Evolutionary conservation across 2,888 invertebrate species (phyloP).

Genomic region (Myathropa florea): DNA sequence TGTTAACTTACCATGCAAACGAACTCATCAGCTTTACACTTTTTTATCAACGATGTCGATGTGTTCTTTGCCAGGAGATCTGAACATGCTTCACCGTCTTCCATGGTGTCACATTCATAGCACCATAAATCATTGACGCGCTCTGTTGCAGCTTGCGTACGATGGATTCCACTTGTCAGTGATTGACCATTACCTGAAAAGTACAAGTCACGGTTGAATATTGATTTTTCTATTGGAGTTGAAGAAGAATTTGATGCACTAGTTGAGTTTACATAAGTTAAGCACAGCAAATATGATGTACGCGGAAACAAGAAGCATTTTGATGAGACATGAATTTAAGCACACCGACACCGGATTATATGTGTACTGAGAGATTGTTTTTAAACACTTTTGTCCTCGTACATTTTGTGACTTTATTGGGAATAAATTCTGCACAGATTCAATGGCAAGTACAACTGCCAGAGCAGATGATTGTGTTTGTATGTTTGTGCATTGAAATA

Average conservation of each 20-base stretch:
- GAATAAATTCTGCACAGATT: not conserved
- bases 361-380: not conserved
- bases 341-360: not conserved
- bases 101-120: slow-evolving; percentile 90
- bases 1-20: slow-evolving; percentile 87
- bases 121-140: slow-evolving; percentile 90
- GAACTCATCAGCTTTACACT: slow-evolving; percentile 88
- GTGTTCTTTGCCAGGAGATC: slow-evolving; percentile 83
- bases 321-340: slow-evolving; percentile 52
- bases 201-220: not conserved
- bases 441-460: not conserved
- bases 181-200: slow-evolving; percentile 57
- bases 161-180: slow-evolving; percentile 85
- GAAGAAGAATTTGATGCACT: slow-evolving; percentile 2
- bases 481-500: not conserved
- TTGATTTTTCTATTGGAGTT: not conserved
- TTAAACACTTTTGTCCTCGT: not conserved
- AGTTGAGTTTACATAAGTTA: slow-evolving; percentile 54
- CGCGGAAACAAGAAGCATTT: slow-evolving; percentile 55
- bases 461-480: not conserved
- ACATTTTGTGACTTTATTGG: not conserved
- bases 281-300: slow-evolving; percentile 50
- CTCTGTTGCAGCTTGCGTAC: slow-evolving; percentile 89
- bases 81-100: slow-evolving; percentile 87
- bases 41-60: slow-evolving; percentile 84